These are phyloP conservation scores for Saccostrea cuccullata DNA, from an alignment of 1,140 invertebrate genomes.

Conservation along the genomic window DNA sequence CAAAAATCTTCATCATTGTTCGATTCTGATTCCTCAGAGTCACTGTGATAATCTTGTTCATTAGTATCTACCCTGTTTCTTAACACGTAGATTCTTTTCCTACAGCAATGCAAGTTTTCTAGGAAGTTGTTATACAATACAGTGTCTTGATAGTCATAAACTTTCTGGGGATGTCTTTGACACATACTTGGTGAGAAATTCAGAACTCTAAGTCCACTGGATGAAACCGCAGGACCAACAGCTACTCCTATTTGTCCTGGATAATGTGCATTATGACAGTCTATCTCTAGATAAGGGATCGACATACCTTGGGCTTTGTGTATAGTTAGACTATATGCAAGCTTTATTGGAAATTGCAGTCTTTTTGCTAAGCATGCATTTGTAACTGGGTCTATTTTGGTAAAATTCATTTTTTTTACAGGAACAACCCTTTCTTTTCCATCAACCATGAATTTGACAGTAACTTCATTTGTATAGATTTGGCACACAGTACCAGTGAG, in stretches of 20 bases:
- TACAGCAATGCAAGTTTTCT: too few relatives aligned
- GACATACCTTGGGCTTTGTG: constrained; percentile 57
- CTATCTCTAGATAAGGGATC: constrained; percentile 35
- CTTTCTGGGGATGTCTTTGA: constrained; percentile 28
- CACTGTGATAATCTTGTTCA: too few relatives aligned
- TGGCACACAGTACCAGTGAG: background rate
- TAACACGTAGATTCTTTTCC: too few relatives aligned
- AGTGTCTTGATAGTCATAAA: background rate
- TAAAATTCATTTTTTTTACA: constrained; percentile 8
- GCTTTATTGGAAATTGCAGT: constrained; percentile 45
- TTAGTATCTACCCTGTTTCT: too few relatives aligned
- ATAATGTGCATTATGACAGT: constrained; percentile 39
- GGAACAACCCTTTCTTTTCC: background rate
- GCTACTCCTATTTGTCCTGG: constrained; percentile 57
- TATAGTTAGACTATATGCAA: constrained; percentile 53
- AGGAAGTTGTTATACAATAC: too few relatives aligned
- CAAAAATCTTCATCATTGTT: too few relatives aligned
- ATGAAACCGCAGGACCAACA: constrained; percentile 22
- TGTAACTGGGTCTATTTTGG: constrained; percentile 40
- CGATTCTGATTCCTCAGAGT: too few relatives aligned
- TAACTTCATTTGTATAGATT: background rate
- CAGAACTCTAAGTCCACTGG: constrained; percentile 35
- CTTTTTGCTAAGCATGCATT: constrained; percentile 31
- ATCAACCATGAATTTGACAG: background rate
- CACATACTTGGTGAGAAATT: constrained; percentile 40